A percentile compares a stretch with the other conserved stretches of the same genome.
Conservation (phyloP, 2,113 vertebrate genomes). For the Delphinapterus leucas region DNA sequence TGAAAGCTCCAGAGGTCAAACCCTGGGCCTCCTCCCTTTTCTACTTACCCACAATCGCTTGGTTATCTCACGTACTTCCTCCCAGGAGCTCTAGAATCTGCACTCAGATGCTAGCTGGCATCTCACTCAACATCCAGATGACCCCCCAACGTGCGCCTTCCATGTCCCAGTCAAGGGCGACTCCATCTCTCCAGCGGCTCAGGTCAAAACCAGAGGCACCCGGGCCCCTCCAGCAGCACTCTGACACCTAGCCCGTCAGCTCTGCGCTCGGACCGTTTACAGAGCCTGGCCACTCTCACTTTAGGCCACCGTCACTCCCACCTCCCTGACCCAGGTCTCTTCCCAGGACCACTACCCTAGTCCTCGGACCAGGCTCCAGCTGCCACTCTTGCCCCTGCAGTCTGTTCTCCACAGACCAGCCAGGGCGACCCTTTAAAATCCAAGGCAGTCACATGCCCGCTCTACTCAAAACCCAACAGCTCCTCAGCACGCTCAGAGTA, state of each 20-base stretch:
- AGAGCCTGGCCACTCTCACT: neutral
- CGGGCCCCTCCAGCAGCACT: neutral
- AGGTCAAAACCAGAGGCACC: neutral
- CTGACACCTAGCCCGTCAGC: neutral
- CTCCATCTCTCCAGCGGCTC: neutral
- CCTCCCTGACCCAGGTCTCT: neutral
- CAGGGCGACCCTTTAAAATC: neutral
- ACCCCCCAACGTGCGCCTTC: neutral
- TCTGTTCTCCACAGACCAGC: neutral
- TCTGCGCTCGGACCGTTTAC: neutral
- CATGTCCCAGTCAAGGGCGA: neutral
- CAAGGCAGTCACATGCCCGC: neutral
- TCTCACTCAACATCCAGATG: neutral
- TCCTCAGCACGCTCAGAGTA: neutral
- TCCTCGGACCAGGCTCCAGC: neutral
- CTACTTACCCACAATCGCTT: neutral
- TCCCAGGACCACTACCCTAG: neutral
- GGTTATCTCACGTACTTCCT: neutral
- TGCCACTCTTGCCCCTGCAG: neutral
- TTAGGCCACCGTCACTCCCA: neutral
- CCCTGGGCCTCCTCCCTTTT: neutral
- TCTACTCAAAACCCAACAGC: neutral
- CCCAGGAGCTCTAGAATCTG: neutral
- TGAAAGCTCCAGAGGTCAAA: neutral
- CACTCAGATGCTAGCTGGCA: neutral